Base-by-base conservation (phyloP, 92 coral and sea anemone species). In the Bergia puertoricense region DNA sequence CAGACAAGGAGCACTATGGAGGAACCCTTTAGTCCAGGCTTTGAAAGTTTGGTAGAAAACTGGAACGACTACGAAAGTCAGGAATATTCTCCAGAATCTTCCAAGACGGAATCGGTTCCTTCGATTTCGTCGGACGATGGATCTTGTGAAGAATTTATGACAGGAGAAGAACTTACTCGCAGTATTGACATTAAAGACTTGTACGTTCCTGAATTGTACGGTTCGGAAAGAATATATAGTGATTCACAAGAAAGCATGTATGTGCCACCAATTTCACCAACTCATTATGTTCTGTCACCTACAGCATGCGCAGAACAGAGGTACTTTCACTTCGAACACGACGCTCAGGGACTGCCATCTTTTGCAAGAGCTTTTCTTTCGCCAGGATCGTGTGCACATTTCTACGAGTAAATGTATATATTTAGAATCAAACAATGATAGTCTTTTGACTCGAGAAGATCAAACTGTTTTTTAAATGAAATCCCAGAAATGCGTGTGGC, bases 121-220 rank as follows among this genome's bases (percentile, higher is more conserved):
- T 91, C 96, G 0, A 91, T 93, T 23, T 88, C 94, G 18, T 90
- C 98, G 13, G 94, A 95, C 8, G 94, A 93, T 11, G 92, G 88
- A 46, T 85, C 91, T 18, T 90, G 89, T 44, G 99, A 97, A 66
- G 98, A 93, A 76, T 97, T 97, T 89, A 88, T 97, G 96, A 97
- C 99, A 1, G 95, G 99, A 30, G 99, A 97, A 90, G 99, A 97
- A 89, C 96, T 97, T 40, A 97, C 99, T 3, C 94, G 96, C 6
- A 94, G 89, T 79, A 91, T 97, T 71, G 99, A 97, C 92, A 94
- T 97, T 39, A 97, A 97, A 88, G 99, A 97, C 88, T 86, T 97
- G 48, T 97, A 95, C 45, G 98, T 97, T 22, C 99, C 99, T 5
- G 99, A 97, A 81, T 89, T 92, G 90, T 96, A 95, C 83, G 51